A percentile compares a stretch with the other conserved stretches of the same genome.
These are phyloP conservation scores for Pollenia amentaria DNA, from an alignment of 2,888 invertebrate genomes.

Conservation along the genomic window DNA sequence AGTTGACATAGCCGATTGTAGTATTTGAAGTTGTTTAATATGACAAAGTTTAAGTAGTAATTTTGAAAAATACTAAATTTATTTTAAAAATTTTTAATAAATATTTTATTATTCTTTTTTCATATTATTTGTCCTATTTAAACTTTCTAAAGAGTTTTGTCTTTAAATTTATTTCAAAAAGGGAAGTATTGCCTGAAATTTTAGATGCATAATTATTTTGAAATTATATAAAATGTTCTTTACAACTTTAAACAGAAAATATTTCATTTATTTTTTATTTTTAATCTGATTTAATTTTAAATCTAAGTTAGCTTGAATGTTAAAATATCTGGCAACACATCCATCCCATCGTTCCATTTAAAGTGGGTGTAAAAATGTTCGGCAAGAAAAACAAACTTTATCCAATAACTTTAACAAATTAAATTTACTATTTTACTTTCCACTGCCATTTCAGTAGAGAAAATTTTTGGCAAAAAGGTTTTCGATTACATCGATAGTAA, in stretches of 20 bases:
- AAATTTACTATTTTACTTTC: slow-evolving; percentile 66
- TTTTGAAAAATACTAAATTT: no score
- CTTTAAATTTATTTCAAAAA: background rate
- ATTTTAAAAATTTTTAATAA: no score
- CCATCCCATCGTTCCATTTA: background rate
- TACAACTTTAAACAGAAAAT: background rate
- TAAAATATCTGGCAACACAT: background rate
- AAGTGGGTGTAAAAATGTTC: slow-evolving; percentile 56
- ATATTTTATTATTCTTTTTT: slow-evolving; percentile 6
- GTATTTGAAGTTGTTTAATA: no score
- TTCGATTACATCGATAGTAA: slow-evolving; percentile 71
- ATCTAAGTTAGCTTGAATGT: background rate
- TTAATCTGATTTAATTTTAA: background rate
- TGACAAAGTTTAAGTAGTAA: no score
- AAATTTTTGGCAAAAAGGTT: slow-evolving; percentile 63
- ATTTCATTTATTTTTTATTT: no score
- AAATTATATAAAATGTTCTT: background rate
- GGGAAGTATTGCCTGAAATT: background rate
- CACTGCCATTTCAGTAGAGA: background rate
- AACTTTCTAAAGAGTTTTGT: slow-evolving; percentile 26
- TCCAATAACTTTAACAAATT: slow-evolving; percentile 67
- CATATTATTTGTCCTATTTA: slow-evolving; percentile 14
- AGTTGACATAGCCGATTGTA: no score
- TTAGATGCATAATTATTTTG: background rate
- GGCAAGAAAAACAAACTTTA: slow-evolving; percentile 40